These are phyloP conservation scores for Erythrolamprus reginae DNA, from an alignment of 2,113 vertebrate genomes.

Conservation along the genomic window DNA sequence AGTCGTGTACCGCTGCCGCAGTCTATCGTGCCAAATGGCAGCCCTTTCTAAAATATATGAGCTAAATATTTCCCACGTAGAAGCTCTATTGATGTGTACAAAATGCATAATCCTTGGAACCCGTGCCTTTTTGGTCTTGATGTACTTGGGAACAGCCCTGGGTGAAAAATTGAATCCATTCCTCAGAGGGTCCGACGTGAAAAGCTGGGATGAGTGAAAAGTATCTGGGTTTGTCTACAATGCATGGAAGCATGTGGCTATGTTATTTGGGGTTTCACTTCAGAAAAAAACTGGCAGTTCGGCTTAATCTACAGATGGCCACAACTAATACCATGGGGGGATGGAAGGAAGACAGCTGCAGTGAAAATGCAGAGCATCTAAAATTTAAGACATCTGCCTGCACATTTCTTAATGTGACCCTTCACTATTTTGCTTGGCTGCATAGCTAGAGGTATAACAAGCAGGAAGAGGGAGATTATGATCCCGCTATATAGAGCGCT, in stretches of 20 bases:
- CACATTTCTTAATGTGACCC: constrained; percentile 6
- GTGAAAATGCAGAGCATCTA: constrained; percentile 23
- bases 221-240: constrained; percentile 17
- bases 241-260: constrained; percentile 40
- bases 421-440: background rate
- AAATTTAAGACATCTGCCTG: constrained; percentile 21
- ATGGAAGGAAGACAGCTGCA: constrained; percentile 28
- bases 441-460: too few relatives aligned
- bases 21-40: constrained; percentile 59
- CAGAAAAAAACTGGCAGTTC: constrained; percentile 29
- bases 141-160: constrained; percentile 30
- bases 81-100: constrained; percentile 52
- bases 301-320: constrained; percentile 34
- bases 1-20: constrained; percentile 49
- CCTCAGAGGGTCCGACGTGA: constrained; percentile 31
- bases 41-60: constrained; percentile 47
- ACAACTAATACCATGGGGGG: constrained; percentile 32
- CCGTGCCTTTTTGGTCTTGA: constrained; percentile 35
- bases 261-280: constrained; percentile 10
- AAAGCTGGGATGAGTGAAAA: constrained; percentile 36
- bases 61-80: constrained; percentile 61
- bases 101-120: constrained; percentile 51
- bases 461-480: too few relatives aligned
- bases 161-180: constrained; percentile 30
- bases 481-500: too few relatives aligned